Percentiles rank a stretch among this genome's conserved stretches.
Evolutionary conservation across 2,113 vertebrate genomes (phyloP).

Genomic region (Campylomormyrus tamandua): DNA sequence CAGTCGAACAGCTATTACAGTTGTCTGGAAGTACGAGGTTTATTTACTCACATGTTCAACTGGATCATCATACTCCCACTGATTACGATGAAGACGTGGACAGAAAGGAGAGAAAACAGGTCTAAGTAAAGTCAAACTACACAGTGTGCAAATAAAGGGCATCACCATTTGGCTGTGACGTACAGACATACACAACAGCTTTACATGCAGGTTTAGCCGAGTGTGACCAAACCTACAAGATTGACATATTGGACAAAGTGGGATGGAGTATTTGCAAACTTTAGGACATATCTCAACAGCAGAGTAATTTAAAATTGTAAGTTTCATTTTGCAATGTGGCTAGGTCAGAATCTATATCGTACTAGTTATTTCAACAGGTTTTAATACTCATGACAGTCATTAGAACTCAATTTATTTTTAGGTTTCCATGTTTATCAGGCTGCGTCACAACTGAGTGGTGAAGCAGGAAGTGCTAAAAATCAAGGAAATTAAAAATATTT

Average conservation of each 20-base stretch:
- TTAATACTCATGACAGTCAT: not conserved
- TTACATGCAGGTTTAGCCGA: not conserved
- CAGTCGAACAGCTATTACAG: no score
- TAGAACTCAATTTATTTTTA: not conserved
- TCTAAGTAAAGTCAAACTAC: slow-evolving; percentile 29
- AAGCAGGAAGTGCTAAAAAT: not conserved
- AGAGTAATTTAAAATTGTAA: not conserved
- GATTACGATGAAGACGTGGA: slow-evolving; percentile 61
- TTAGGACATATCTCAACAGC: not conserved
- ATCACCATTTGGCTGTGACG: not conserved
- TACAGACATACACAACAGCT: not conserved
- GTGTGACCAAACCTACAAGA: not conserved
- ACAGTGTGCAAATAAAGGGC: slow-evolving; percentile 1
- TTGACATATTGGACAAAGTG: not conserved
- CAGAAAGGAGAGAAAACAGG: slow-evolving; percentile 55
- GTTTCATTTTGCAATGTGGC: not conserved
- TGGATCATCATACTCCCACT: slow-evolving; percentile 99
- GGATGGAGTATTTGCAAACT: not conserved
- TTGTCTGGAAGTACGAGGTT: not conserved
- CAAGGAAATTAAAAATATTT: not conserved
- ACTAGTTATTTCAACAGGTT: not conserved
- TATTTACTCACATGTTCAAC: slow-evolving; percentile 94
- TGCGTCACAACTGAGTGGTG: not conserved
- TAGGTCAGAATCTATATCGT: not conserved
- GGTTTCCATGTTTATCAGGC: not conserved